These are phyloP conservation scores for Mercenaria mercenaria DNA, from an alignment of 1,140 invertebrate genomes.

Conservation along the genomic window DNA sequence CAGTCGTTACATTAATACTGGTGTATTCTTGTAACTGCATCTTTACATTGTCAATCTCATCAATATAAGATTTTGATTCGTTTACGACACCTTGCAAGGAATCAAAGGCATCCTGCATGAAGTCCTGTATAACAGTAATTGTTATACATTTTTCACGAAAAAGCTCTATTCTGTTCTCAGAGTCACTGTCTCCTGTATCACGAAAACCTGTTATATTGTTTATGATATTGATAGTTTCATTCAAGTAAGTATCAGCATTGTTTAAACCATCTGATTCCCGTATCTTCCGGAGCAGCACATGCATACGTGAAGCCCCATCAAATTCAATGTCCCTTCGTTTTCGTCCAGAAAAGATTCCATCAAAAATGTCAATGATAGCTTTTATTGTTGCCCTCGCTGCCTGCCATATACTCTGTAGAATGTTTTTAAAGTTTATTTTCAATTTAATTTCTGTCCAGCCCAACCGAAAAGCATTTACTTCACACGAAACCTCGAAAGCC, in stretches of 20 bases:
- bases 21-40: neutral
- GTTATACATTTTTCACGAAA: neutral
- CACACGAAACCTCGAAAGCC: slow-evolving; percentile 65
- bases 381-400: slow-evolving; percentile 43
- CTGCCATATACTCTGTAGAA: slow-evolving; percentile 48
- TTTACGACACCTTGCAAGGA: neutral
- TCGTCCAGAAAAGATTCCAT: neutral
- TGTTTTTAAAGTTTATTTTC: slow-evolving; percentile 56
- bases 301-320: neutral
- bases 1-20: neutral
- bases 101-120: slow-evolving; percentile 3
- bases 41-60: neutral
- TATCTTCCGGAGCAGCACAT: neutral
- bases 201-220: neutral
- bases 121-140: neutral
- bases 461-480: slow-evolving; percentile 61
- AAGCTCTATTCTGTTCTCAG: neutral
- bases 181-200: neutral
- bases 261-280: neutral
- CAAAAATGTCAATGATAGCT: neutral
- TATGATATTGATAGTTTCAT: slow-evolving; percentile 23
- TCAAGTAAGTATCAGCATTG: neutral
- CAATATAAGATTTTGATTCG: neutral
- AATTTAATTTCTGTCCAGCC: slow-evolving; percentile 49
- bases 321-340: slow-evolving; percentile 16